Evolutionary conservation across 2,113 vertebrate species (phyloP).

Genomic region (Daboia siamensis): DNA sequence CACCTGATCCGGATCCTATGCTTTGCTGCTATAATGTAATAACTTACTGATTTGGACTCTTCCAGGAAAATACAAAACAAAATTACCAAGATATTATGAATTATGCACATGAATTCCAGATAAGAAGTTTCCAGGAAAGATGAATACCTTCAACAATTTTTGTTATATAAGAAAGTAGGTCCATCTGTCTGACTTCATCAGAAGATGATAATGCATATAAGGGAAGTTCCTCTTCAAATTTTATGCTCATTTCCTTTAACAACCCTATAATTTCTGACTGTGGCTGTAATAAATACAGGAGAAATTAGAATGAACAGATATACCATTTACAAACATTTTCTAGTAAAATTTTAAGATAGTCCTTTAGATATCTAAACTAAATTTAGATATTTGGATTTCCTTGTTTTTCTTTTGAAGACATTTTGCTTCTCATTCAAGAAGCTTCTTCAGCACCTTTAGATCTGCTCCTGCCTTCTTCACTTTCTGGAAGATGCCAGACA

Average conservation of each 20-base stretch:
- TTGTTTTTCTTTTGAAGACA: too few relatives aligned
- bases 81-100: background rate
- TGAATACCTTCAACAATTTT: constrained; percentile 80
- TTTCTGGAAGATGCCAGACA: background rate
- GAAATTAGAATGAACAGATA: constrained; percentile 10
- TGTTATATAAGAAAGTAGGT: constrained; percentile 84
- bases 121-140: background rate
- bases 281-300: constrained; percentile 75
- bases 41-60: background rate
- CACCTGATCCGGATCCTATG: background rate
- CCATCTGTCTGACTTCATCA: constrained; percentile 73
- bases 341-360: background rate
- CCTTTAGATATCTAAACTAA: background rate
- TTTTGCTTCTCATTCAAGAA: too few relatives aligned
- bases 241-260: constrained; percentile 86
- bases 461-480: background rate
- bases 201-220: constrained; percentile 72
- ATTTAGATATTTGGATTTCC: too few relatives aligned
- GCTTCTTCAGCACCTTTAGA: background rate
- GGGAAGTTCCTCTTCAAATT: constrained; percentile 92
- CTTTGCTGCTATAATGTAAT: background rate
- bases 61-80: background rate
- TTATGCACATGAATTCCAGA: background rate
- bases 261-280: constrained; percentile 82
- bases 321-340: background rate